Conservation (phyloP, 2,797 vertebrate species). For the Loriculus beryllinus region DNA sequence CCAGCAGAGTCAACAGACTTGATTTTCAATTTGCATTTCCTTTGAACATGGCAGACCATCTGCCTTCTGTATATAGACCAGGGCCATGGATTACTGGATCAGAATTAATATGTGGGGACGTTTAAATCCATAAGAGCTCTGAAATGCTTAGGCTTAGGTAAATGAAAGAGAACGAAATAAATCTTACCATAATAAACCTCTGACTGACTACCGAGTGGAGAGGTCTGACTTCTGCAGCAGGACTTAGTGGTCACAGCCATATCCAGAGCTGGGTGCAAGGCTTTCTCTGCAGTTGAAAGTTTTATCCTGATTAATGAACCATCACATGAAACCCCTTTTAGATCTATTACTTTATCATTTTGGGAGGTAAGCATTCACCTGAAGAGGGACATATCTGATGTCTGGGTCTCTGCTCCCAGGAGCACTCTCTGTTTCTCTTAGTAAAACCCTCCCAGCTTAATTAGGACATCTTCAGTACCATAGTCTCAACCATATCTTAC, state of each 20-base stretch:
- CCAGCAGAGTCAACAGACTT: neutral
- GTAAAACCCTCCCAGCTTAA: neutral
- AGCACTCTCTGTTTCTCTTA: neutral
- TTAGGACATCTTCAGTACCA: neutral
- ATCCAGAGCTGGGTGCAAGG: neutral
- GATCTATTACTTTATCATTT: neutral
- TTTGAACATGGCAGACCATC: neutral
- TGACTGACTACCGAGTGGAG: neutral
- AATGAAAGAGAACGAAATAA: neutral
- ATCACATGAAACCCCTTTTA: neutral
- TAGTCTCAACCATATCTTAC: neutral
- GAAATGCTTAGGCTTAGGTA: neutral
- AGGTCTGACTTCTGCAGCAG: neutral
- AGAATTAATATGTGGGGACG: neutral
- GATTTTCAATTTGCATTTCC: neutral
- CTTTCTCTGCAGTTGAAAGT: neutral
- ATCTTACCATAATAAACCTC: neutral
- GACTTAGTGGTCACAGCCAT: neutral
- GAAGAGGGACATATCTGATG: neutral
- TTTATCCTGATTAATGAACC: neutral
- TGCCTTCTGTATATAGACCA: neutral
- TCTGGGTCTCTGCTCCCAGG: neutral
- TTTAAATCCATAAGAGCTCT: neutral
- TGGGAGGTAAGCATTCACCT: neutral
- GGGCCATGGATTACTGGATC: neutral